phyloP scores from a whole-genome alignment of 2,113 vertebrate species.

The Leucoraja erinaceus region DNA sequence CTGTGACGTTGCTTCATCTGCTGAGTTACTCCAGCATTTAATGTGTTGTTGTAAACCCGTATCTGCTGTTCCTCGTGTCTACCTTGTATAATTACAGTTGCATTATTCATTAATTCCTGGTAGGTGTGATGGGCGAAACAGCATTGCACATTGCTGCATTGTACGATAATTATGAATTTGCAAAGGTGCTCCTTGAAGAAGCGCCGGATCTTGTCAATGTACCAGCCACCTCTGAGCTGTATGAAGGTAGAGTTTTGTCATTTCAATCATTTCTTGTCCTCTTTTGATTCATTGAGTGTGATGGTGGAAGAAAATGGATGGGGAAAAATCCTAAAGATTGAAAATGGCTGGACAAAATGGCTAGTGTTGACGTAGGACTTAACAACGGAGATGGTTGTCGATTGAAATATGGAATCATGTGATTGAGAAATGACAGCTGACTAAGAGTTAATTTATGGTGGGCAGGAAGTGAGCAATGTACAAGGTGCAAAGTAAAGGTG shows the following conservation, averaged over 20 bases:
- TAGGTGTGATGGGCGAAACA: constrained; percentile 33
- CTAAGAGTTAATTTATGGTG: background rate
- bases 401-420: background rate
- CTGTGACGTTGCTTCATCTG: no score
- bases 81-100: background rate
- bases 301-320: background rate
- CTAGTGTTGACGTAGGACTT: background rate
- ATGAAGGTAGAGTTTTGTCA: background rate
- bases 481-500: background rate
- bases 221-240: background rate
- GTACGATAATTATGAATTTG: background rate
- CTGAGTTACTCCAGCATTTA: no score
- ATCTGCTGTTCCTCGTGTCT: background rate
- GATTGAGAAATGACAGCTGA: background rate
- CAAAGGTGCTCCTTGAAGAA: background rate
- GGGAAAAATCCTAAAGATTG: no score
- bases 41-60: no score
- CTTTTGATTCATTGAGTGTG: background rate
- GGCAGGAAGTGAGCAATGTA: background rate
- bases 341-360: background rate
- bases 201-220: constrained; percentile 17
- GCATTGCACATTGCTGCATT: constrained; percentile 18
- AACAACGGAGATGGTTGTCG: background rate
- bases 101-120: background rate
- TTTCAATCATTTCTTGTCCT: background rate